Percentiles rank a stretch among this genome's conserved stretches.
phyloP scores from a whole-genome alignment of 2,113 vertebrate species.

The Perca fluviatilis region DNA sequence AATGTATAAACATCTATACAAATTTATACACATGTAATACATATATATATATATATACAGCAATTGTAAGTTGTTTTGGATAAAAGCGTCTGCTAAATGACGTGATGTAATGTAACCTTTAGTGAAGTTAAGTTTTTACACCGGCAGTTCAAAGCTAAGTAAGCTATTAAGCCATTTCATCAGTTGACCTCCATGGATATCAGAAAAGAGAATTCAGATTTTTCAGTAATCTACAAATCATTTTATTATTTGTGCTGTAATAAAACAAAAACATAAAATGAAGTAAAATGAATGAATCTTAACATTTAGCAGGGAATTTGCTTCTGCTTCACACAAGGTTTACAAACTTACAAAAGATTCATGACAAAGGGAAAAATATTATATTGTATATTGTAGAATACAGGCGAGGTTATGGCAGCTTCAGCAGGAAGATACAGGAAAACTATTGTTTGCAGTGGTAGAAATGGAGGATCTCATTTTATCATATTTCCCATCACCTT shows the following conservation, averaged over 20 bases:
- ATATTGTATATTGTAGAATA: not conserved
- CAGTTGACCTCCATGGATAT: not conserved
- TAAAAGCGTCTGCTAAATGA: too few species aligned
- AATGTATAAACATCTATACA: too few species aligned
- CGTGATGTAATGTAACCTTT: not conserved
- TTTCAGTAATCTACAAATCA: not conserved
- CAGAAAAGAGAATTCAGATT: not conserved
- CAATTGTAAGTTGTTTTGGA: too few species aligned
- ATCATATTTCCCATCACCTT: slow-evolving; percentile 28
- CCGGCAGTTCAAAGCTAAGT: too few species aligned
- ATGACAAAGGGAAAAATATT: not conserved
- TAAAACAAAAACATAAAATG: not conserved
- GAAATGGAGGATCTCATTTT: not conserved
- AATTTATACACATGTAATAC: too few species aligned
- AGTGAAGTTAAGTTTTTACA: not conserved
- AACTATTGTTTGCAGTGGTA: not conserved
- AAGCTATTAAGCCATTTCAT: not conserved
- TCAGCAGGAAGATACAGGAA: not conserved
- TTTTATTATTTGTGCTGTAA: not conserved
- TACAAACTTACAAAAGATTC: not conserved
- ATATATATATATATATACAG: too few species aligned
- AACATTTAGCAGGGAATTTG: not conserved
- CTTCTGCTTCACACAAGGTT: not conserved
- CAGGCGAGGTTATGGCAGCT: not conserved
- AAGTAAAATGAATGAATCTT: not conserved